Conservation (phyloP, 1,140 invertebrate species). For the Aphidius gifuensis region DNA sequence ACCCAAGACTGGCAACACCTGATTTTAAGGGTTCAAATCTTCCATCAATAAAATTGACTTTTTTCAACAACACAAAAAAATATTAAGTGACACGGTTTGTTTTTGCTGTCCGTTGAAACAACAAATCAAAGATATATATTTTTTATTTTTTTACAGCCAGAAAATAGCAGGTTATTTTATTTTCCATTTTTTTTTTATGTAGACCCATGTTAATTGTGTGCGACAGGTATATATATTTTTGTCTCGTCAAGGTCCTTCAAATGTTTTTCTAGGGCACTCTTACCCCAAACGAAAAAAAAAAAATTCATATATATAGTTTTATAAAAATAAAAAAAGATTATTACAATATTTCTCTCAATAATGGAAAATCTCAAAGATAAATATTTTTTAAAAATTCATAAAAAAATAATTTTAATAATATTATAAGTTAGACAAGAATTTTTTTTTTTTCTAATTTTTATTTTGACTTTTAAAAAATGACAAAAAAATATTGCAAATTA, state of each 20-base stretch:
- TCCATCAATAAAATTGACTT: conserved; percentile 38
- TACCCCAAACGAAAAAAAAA: not conserved
- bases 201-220: conserved; percentile 3
- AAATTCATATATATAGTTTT: not conserved
- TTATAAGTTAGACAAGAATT: no score
- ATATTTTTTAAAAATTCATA: no score
- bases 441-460: no score
- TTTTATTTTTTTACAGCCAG: not conserved
- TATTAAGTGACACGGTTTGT: conserved; percentile 31
- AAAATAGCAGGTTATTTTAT: not conserved
- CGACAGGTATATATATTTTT: conserved; percentile 26
- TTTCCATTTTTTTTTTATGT: no score
- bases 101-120: conserved; percentile 41
- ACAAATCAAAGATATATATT: conserved; percentile 29
- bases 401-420: no score
- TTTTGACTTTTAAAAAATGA: no score
- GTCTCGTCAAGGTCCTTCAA: conserved; percentile 12
- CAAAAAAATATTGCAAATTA: no score
- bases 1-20: conserved; percentile 32
- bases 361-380: not conserved
- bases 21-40: conserved; percentile 28
- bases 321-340: not conserved
- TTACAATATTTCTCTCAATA: not conserved
- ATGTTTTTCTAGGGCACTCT: conserved; percentile 22
- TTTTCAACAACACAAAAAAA: conserved; percentile 12